These are phyloP conservation scores for Phataginus tetradactyla DNA, from an alignment of 2,797 vertebrate species.

Conservation along the genomic window DNA sequence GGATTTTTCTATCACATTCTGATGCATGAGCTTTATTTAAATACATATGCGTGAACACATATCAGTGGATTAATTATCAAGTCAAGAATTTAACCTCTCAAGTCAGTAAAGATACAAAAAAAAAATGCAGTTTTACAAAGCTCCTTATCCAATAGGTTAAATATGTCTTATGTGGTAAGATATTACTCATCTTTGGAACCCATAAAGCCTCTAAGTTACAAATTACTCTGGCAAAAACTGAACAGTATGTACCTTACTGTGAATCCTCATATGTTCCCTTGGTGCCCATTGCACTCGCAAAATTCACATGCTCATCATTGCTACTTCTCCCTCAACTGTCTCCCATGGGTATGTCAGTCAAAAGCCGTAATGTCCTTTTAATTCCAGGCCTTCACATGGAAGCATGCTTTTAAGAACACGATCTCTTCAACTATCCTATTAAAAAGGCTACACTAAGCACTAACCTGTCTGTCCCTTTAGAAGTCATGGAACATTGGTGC, in stretches of 20 bases:
- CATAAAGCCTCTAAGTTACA: not conserved
- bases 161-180: not conserved
- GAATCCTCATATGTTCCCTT: not conserved
- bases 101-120: not conserved
- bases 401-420: not conserved
- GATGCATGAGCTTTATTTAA: not conserved
- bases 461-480: not conserved
- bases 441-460: not conserved
- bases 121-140: not conserved
- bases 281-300: not conserved
- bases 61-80: not conserved
- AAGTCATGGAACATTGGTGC: not conserved
- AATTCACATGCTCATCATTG: not conserved
- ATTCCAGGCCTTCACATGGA: not conserved
- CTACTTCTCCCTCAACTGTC: not conserved
- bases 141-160: not conserved
- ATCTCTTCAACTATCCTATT: not conserved
- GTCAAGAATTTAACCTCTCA: not conserved
- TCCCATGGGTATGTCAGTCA: not conserved
- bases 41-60: not conserved
- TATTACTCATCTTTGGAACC: not conserved
- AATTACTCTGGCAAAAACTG: not conserved
- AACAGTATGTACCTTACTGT: not conserved
- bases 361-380: not conserved
- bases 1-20: not conserved